Evolutionary conservation across 2,888 invertebrate species (phyloP).

Genomic region (Podotricha telesiphe): DNA sequence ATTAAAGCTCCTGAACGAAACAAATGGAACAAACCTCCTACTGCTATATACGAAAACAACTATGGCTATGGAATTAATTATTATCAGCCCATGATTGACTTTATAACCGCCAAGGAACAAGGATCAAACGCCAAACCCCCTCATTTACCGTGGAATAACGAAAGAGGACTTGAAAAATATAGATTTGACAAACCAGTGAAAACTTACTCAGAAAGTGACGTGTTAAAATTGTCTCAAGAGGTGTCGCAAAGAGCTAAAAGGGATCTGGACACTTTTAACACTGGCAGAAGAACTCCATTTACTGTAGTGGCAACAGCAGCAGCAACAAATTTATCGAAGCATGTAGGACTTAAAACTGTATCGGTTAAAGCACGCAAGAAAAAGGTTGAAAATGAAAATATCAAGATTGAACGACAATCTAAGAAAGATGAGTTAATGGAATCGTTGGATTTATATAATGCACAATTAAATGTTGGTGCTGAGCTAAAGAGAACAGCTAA

Average conservation of each 20-base stretch:
- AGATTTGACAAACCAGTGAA: slow-evolving; percentile 85
- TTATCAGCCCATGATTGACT: slow-evolving; percentile 95
- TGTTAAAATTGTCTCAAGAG: slow-evolving; percentile 86
- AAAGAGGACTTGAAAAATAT: slow-evolving; percentile 87
- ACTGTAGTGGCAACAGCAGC: slow-evolving; percentile 85
- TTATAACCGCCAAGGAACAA: slow-evolving; percentile 87
- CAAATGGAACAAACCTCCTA: slow-evolving; percentile 84
- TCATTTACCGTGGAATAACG: slow-evolving; percentile 89
- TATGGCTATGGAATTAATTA: slow-evolving; percentile 93
- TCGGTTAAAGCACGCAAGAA: slow-evolving; percentile 78
- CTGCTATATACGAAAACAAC: slow-evolving; percentile 90
- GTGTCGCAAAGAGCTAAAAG: slow-evolving; percentile 88
- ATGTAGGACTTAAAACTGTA: slow-evolving; percentile 83
- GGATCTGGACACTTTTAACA: slow-evolving; percentile 84
- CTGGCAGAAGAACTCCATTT: slow-evolving; percentile 85
- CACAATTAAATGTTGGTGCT: slow-evolving; percentile 73
- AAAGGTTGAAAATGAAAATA: slow-evolving; percentile 67
- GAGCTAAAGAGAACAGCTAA: slow-evolving; percentile 82
- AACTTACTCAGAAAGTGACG: slow-evolving; percentile 87
- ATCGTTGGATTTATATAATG: slow-evolving; percentile 69
- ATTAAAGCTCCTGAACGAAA: slow-evolving; percentile 71
- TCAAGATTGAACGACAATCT: slow-evolving; percentile 71
- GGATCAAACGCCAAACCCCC: slow-evolving; percentile 77
- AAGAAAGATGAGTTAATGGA: slow-evolving; percentile 74
- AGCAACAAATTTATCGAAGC: slow-evolving; percentile 85